phyloP scores from a whole-genome alignment of 1,140 invertebrate genomes.

The Philotrypesis tridentata region DNA sequence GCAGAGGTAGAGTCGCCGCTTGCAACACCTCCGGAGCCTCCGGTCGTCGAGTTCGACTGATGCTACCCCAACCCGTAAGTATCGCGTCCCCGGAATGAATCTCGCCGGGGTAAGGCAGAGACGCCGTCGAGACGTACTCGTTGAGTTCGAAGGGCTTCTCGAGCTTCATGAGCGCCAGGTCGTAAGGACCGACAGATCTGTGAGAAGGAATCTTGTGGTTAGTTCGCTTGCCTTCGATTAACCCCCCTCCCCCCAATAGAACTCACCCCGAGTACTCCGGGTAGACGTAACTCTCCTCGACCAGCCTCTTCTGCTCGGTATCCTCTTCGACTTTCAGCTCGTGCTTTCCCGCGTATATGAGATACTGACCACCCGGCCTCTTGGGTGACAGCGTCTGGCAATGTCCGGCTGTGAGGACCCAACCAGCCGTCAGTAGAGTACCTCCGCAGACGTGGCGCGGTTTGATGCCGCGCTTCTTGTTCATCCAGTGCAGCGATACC shows the following conservation, averaged over 20 bases:
- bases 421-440: conserved; percentile 69
- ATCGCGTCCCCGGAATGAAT: conserved; percentile 69
- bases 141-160: conserved; percentile 70
- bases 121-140: conserved; percentile 67
- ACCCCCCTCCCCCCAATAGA: too few species aligned
- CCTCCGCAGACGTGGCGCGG: conserved; percentile 72
- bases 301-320: conserved; percentile 64
- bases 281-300: conserved; percentile 60
- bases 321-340: conserved; percentile 62
- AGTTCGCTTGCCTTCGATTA: too few species aligned
- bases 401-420: conserved; percentile 75
- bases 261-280: conserved; percentile 61
- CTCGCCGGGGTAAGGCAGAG: conserved; percentile 64
- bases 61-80: conserved; percentile 73
- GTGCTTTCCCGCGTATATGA: conserved; percentile 69
- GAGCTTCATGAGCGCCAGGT: conserved; percentile 74
- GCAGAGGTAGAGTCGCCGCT: conserved; percentile 68
- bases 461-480: conserved; percentile 52
- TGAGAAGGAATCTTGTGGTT: background rate
- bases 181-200: conserved; percentile 70
- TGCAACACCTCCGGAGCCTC: conserved; percentile 68
- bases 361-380: conserved; percentile 52
- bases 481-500: conserved; percentile 66
- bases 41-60: conserved; percentile 62
- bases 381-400: conserved; percentile 63